Evolutionary conservation across 2,797 vertebrate species (phyloP).

Genomic region (Antennarius maculatus): DNA sequence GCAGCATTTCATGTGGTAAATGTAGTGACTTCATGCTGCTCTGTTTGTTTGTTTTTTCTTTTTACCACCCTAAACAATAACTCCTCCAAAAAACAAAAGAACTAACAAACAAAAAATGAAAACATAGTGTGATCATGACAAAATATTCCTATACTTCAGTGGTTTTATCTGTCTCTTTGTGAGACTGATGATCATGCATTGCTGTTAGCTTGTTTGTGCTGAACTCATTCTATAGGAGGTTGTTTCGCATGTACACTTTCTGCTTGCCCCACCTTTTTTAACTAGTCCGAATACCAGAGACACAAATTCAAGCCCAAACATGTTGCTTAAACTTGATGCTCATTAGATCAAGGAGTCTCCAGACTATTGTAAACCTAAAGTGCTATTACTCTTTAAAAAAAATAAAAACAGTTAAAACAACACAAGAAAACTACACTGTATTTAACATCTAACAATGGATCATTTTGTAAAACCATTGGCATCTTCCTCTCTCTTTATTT

Average conservation of each 20-base stretch:
- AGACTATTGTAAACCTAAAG: background rate
- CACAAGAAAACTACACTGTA: background rate
- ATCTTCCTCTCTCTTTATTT: conserved; percentile 8
- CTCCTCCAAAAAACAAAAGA: background rate
- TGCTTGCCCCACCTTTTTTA: conserved; percentile 2
- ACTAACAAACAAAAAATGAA: background rate
- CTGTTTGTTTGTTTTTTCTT: background rate
- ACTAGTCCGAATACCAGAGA: conserved; percentile 70
- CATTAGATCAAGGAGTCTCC: background rate
- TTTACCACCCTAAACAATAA: background rate
- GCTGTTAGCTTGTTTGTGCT: conserved; percentile 11
- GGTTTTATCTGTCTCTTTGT: background rate
- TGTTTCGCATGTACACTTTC: conserved; percentile 2
- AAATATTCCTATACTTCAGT: background rate
- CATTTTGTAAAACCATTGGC: background rate
- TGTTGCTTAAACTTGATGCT: conserved; percentile 29
- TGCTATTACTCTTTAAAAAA: background rate
- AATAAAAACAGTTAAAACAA: background rate
- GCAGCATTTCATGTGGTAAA: background rate
- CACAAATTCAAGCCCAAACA: conserved; percentile 59
- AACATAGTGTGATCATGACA: background rate
- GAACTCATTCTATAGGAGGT: conserved; percentile 13
- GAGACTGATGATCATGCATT: background rate
- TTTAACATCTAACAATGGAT: background rate
- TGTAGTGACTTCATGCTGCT: background rate